Evolutionary conservation across 2,797 vertebrate genomes (phyloP).

Genomic region (Tokudaia muenninki): DNA sequence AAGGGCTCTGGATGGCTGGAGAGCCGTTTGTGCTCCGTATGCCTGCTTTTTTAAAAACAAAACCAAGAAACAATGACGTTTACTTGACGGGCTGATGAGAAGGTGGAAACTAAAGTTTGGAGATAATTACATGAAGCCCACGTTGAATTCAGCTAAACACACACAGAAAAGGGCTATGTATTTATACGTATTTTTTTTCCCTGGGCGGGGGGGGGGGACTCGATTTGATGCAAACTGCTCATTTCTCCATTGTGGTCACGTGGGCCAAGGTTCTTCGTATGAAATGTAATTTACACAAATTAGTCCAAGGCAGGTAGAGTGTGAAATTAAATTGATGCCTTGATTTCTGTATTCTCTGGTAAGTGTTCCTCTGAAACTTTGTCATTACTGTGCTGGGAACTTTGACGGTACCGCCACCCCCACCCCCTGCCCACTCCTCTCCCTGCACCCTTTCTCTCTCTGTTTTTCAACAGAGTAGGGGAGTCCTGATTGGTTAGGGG

Average conservation of each 20-base stretch:
- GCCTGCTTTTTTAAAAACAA: constrained; percentile 31
- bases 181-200: no score
- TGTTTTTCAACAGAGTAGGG: constrained; percentile 36
- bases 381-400: constrained; percentile 79
- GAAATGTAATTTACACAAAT: constrained; percentile 85
- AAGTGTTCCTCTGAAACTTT: constrained; percentile 81
- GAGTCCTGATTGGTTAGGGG: constrained; percentile 72
- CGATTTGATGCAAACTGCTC: constrained; percentile 78
- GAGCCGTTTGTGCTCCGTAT: constrained; percentile 3
- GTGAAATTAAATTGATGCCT: constrained; percentile 85
- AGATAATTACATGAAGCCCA: constrained; percentile 68
- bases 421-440: not conserved
- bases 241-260: constrained; percentile 82
- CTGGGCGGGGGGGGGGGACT: no score
- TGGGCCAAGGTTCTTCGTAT: constrained; percentile 79
- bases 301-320: constrained; percentile 84
- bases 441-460: not conserved
- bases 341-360: constrained; percentile 83
- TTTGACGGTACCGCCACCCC: constrained; percentile 3
- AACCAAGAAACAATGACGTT: not conserved
- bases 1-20: not conserved
- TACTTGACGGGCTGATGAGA: constrained; percentile 42
- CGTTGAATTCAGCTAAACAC: constrained; percentile 71
- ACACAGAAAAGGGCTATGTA: constrained; percentile 65
- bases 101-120: constrained; percentile 74